Evolutionary conservation across 2,888 invertebrate species (phyloP), one percentile per base, ranked within the genome.

Genomic region (Cyaniris semiargus): DNA sequence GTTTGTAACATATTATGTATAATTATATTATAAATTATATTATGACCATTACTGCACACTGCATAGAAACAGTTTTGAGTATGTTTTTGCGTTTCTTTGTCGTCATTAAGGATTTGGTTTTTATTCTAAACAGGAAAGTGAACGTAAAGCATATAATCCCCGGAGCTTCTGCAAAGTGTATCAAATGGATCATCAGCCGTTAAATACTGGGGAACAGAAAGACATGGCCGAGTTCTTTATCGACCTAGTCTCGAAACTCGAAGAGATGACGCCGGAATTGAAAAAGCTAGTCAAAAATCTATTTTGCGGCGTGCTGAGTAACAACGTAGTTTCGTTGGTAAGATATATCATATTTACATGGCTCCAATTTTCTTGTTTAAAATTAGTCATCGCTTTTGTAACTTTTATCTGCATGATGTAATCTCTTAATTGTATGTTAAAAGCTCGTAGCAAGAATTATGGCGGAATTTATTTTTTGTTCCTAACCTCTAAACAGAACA

Each of bases 191-290:
- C 98, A 98, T 87, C 98, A 98, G 87, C 98, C 98, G 0, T 90
- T 99, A 8, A 99, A 99, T 88, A 98, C 98, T 0, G 98, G 98
- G 0, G 99, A 99, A 86, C 99, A 99, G 90, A 99, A 99, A 86
- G 99, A 99, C 86, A 99, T 99, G 99, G 98, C 98, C 0, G 99
- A 99, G 90, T 99, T 99, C 93, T 99, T 99, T 88, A 99, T 98
- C 77, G 98, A 99, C 92, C 95, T 99, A 74, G 98, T 99, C 48
- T 98, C 98, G 31, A 99, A 99, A 88, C 92, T 99, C 18, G 99
- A 99, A 89, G 99, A 99, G 89, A 98, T 98, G 98, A 98, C 98
- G 1, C 97, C 97, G 0, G 97, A 98, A 81, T 89, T 98, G 60
- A 98, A 98, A 90, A 96, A 96, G 81, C 95, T 98, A 34, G 97